phyloP scores from a whole-genome alignment of 2,797 vertebrate genomes.

The Mus spretus region DNA sequence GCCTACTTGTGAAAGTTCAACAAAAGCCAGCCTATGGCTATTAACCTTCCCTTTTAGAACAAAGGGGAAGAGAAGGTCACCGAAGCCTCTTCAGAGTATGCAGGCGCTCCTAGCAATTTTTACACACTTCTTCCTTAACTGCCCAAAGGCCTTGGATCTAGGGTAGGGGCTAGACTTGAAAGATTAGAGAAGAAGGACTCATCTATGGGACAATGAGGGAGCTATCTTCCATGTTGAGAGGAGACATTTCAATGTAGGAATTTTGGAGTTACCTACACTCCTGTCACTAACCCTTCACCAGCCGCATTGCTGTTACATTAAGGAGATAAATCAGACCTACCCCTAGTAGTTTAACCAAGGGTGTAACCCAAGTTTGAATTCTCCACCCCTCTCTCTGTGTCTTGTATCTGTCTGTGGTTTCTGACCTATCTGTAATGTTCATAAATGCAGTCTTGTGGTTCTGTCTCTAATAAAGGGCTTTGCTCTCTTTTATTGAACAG shows the following conservation, averaged over 20 bases:
- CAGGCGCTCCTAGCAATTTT: not conserved
- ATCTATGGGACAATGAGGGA: not conserved
- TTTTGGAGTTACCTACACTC: not conserved
- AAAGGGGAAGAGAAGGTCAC: not conserved
- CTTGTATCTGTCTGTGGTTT: not conserved
- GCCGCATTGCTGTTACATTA: not conserved
- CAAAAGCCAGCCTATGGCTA: not conserved
- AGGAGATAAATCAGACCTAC: not conserved
- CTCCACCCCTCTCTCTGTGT: not conserved
- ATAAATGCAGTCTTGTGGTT: not conserved
- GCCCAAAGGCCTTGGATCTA: not conserved
- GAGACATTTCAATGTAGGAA: not conserved
- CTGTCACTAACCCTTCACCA: not conserved
- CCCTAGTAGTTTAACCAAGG: not conserved
- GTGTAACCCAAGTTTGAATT: not conserved
- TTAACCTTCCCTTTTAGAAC: not conserved
- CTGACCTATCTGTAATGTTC: not conserved
- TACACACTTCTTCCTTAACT: not conserved
- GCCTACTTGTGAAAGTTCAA: no score
- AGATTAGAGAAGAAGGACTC: not conserved
- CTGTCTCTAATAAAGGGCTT: not conserved
- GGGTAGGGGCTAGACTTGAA: accelerated
- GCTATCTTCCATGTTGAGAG: not conserved
- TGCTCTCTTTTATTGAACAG: not conserved
- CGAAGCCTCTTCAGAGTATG: not conserved